These are phyloP conservation scores for Axinella damicornis DNA, from an alignment of 37 sponge, comb jelly and placozoan species.

Conservation along the genomic window DNA sequence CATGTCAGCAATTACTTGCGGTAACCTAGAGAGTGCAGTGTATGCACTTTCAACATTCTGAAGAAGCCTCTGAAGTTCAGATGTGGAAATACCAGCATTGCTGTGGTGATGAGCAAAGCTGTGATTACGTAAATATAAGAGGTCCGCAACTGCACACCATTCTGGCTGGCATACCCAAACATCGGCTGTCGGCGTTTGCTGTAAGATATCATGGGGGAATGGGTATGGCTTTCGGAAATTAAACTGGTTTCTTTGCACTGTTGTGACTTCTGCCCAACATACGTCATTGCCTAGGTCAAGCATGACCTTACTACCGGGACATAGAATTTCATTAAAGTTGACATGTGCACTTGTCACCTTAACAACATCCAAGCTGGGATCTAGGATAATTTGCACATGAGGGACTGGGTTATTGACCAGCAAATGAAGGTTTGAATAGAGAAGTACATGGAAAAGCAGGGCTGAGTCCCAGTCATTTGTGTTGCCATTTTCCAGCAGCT, in stretches of 20 bases:
- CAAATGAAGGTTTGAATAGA: constrained; percentile 13
- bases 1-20: too few species aligned
- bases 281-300: constrained; percentile 1
- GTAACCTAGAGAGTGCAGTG: neutral
- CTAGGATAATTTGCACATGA: neutral
- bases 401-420: neutral
- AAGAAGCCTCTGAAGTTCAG: neutral
- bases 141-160: neutral
- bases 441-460: constrained; percentile 7
- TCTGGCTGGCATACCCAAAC: neutral
- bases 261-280: neutral
- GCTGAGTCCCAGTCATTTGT: constrained; percentile 11
- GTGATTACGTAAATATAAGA: neutral
- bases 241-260: neutral
- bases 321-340: neutral
- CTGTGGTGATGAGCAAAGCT: constrained; percentile 2
- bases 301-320: neutral
- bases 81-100: neutral
- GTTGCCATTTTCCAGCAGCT: constrained; percentile 4
- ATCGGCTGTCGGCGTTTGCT: neutral
- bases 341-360: neutral
- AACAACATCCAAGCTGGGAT: neutral
- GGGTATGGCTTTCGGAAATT: neutral
- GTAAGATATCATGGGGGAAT: neutral
- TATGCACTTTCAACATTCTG: neutral